phyloP scores from a whole-genome alignment of 2,797 vertebrate genomes.

The Nannoperca obscura region DNA sequence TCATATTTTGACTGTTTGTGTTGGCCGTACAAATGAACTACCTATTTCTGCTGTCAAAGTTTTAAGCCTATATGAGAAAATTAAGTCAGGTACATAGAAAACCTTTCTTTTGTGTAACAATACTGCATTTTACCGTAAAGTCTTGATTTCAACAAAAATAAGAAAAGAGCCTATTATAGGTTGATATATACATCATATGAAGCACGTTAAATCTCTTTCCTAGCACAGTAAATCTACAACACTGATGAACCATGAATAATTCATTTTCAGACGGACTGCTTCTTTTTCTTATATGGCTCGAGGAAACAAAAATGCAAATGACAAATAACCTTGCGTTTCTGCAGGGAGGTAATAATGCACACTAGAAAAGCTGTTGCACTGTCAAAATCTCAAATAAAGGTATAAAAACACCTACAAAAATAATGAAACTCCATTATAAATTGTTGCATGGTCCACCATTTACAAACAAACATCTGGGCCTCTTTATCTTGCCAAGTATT shows the following conservation, averaged over 20 bases:
- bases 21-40: neutral
- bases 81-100: neutral
- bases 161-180: neutral
- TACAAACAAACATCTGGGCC: neutral
- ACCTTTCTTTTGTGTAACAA: neutral
- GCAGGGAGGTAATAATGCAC: slow-evolving; percentile 9
- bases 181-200: neutral
- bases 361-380: neutral
- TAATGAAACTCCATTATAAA: neutral
- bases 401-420: neutral
- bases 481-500: neutral
- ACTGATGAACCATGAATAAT: slow-evolving; percentile 47
- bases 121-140: neutral
- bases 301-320: slow-evolving; percentile 53
- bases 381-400: slow-evolving; percentile 5
- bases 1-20: neutral
- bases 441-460: neutral
- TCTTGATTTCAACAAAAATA: neutral
- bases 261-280: slow-evolving; percentile 28
- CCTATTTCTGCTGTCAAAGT: neutral
- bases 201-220: slow-evolving; percentile 6
- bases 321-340: slow-evolving; percentile 45
- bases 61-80: neutral
- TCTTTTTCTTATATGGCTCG: slow-evolving; percentile 22
- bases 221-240: neutral